Evolutionary conservation across 1,140 invertebrate genomes (phyloP), one percentile per base, ranked within the genome.

Genomic region (Arctopsyche grandis): DNA sequence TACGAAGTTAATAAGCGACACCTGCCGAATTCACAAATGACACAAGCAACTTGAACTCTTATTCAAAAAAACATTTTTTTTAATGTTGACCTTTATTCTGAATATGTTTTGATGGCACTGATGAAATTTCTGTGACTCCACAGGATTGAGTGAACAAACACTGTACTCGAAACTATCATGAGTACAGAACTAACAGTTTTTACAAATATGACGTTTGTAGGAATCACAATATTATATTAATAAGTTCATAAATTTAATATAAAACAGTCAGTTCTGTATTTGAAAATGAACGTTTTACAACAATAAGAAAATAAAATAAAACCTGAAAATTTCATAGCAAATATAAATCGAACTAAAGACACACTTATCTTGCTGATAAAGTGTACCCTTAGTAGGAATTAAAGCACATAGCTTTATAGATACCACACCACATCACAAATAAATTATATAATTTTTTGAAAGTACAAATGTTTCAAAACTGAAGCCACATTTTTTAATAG

Each of bases 1-100:
- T 90, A 97, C 93, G 91, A 98, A 96, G 93, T 98, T 98, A 91
- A 98, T 96, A 90, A 98, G 93, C 88, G 97, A 98, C 87, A 97
- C 95, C 95, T 97, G 93, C 86, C 87, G 83, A 77, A 80, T 82
- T 80, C 73, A 82, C 77, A 82, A 82, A 82, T 78, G 70, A 82
- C 76, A 82, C 60, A 80, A 80, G 75, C 78, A 82, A 71, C 73
- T 46, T 69, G 43, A 77, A 26, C 63, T 66, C 70, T 1, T 12
- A 1, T 21, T 69, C 22, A 69, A 1, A 38, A 38, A 38, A 10
- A 48, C 46, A 9, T 58, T 58, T 16, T 21, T 16, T 58, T 9
- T 1, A 58, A 16, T 21, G 21, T 58, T 21, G 56, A 58, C 56
- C n/a, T 21, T 4, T 58, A 4, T 38, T 38, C 7, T 38, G 29